These are phyloP conservation scores for Euphydryas editha DNA, from an alignment of 2,888 invertebrate genomes.

Conservation along the genomic window DNA sequence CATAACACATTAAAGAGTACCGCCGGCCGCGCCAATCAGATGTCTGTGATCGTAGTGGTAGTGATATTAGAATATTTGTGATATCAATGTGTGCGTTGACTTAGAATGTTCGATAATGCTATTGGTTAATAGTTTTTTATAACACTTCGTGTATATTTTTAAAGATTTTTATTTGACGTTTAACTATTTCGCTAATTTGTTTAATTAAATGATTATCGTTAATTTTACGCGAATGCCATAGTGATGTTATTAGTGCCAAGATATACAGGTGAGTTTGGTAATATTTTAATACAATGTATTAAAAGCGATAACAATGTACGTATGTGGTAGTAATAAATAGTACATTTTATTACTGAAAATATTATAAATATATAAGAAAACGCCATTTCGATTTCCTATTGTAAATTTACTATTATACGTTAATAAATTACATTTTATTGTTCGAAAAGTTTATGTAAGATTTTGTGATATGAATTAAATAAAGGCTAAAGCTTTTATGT, in stretches of 20 bases:
- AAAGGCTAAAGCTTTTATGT: too few species aligned
- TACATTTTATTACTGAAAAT: too few species aligned
- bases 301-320: too few species aligned
- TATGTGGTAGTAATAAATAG: too few species aligned
- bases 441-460: too few species aligned
- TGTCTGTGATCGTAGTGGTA: constrained; percentile 47
- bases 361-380: too few species aligned
- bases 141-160: not conserved
- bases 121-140: constrained; percentile 29
- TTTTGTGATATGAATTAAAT: too few species aligned
- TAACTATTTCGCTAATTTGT: not conserved
- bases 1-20: constrained; percentile 62
- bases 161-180: too few species aligned
- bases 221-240: constrained; percentile 5
- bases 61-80: constrained; percentile 48
- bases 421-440: too few species aligned
- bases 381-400: too few species aligned
- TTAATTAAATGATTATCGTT: not conserved
- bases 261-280: constrained; percentile 3
- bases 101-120: constrained; percentile 37
- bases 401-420: too few species aligned
- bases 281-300: not conserved
- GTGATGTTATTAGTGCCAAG: not conserved
- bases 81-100: constrained; percentile 37
- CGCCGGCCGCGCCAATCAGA: constrained; percentile 58